Base-by-base conservation (phyloP, 2,888 invertebrate species). In the Campoletis raptor region DNA sequence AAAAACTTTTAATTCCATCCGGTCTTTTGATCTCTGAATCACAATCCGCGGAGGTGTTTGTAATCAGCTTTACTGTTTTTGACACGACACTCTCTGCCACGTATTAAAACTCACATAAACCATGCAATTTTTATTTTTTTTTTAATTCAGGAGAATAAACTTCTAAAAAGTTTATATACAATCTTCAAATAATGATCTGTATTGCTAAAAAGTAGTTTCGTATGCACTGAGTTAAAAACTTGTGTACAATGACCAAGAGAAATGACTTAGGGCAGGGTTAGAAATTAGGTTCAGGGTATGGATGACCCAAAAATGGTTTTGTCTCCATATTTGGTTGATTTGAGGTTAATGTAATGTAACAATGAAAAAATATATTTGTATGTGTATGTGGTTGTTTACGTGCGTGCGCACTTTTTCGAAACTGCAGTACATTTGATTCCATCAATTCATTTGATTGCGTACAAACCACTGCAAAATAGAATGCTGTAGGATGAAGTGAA, bases 251-350 rank as follows among this genome's bases (percentile, higher is more conserved):
- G 7, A 15, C 24, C 5, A 12, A 0, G 12, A 61, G 12, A 30
- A 61, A 15, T 61, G 5, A 12, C 1, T 30, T 5, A 30, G 24
- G 10, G 57, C 30, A 6, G 6, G 15, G 6, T 57, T 12, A 8
- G 40, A 37, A 52, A 40, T 48, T 37, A 52, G 18, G 54, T 10
- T 6, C 24, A 37, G 40, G 57, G 40, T 18, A 72, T n/a, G 24
- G 45, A n/a, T 36, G 45, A 10, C n/a, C 15, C 15, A 42, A 61
- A 64, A 5, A 36, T 30, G 30, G 30, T 10, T 76, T 61, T 61
- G n/a, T 45, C 42, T 42, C 40, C n/a, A 36, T n/a, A 78, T 24
- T 77, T 61, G 18, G 18, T 24, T 78, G 9, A 12, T 21, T 69
- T 54, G 15, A 21, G 18, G 30, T 24, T 67, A 30, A 15, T 9